These are phyloP conservation scores for Abscondita cerata DNA, from an alignment of 2,888 invertebrate species.

Conservation along the genomic window DNA sequence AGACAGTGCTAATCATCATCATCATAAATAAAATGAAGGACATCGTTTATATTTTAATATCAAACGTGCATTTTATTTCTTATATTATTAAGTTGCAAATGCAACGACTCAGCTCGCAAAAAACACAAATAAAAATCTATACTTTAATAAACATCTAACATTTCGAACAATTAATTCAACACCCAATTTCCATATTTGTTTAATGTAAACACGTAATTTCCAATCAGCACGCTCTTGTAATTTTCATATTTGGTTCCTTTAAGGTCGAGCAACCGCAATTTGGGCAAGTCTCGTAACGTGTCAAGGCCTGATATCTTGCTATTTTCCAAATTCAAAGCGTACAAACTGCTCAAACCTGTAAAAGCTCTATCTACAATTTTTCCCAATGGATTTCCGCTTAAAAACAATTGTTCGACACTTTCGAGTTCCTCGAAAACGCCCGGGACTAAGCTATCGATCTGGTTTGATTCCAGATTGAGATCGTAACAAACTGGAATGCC, in stretches of 20 bases:
- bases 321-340: constrained; percentile 2
- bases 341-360: neutral
- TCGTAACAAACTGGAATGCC: neutral
- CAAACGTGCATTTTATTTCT: no score
- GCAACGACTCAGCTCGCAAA: no score
- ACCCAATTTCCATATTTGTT: neutral
- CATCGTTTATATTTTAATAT: no score
- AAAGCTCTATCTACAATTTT: neutral
- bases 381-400: neutral
- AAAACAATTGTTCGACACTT: neutral
- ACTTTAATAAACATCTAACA: no score
- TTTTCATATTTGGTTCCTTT: constrained; percentile 5
- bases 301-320: neutral
- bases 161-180: neutral
- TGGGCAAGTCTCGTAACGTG: neutral
- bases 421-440: neutral
- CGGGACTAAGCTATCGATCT: neutral
- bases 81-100: no score
- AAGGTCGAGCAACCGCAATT: neutral
- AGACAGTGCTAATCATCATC: no score
- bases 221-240: neutral
- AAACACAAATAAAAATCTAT: no score
- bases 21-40: no score
- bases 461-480: neutral
- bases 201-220: neutral